A percentile compares a stretch with the other conserved stretches of the same genome.
Conservation (phyloP, 1,140 invertebrate species). For the Caenorhabditis latens region DNA sequence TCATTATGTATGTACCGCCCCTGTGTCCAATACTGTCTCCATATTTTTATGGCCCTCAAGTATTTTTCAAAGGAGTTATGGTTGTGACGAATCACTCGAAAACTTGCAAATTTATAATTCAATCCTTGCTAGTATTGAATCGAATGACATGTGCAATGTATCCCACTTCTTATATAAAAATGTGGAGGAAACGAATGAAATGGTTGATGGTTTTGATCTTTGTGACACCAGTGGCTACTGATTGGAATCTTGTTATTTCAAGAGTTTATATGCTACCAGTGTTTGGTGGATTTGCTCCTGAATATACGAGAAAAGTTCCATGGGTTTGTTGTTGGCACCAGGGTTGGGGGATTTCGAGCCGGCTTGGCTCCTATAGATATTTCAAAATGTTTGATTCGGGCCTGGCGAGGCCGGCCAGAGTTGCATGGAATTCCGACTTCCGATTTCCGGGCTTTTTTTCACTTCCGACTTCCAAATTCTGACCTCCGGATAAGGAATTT, state of each 20-base stretch:
- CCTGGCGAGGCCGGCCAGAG: too few relatives aligned
- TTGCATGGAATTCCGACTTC: too few relatives aligned
- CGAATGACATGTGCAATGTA: background rate
- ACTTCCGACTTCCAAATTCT: too few relatives aligned
- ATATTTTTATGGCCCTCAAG: background rate
- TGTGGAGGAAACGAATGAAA: background rate
- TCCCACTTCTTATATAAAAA: background rate
- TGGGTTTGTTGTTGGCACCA: background rate
- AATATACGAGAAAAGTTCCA: background rate
- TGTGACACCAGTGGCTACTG: background rate
- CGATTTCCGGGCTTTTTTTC: too few relatives aligned
- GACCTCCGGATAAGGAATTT: too few relatives aligned
- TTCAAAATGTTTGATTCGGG: too few relatives aligned
- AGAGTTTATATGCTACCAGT: background rate
- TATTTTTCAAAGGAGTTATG: background rate
- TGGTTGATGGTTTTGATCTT: background rate
- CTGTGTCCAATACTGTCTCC: background rate
- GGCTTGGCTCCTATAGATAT: too few relatives aligned
- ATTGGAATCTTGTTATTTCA: background rate
- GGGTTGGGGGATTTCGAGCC: too few relatives aligned
- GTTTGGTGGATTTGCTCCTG: background rate
- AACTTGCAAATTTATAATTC: constrained; percentile 13
- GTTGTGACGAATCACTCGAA: background rate
- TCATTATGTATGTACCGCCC: background rate
- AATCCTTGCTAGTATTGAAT: background rate